Evolutionary conservation across 2,797 vertebrate genomes (phyloP), one percentile per base, ranked within the genome.

Genomic region (Pelodytes ibericus): DNA sequence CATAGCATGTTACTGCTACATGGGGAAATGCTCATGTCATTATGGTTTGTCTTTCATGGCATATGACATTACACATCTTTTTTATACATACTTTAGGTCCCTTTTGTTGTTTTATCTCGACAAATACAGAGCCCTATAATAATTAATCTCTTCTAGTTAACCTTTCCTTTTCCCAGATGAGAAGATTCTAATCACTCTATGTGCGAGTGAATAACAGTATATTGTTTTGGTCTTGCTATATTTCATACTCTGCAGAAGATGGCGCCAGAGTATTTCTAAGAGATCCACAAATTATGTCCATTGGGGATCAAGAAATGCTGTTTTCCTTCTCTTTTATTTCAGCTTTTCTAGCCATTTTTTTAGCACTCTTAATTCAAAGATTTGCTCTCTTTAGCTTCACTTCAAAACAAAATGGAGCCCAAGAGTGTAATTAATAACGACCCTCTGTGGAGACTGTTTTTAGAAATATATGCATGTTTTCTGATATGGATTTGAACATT

Each of bases 371-470:
- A 67, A 67, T 72, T 79, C 70, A 73, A 79, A 68, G 76, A 68
- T 68, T 79, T 79, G 57, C 63, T 63, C 70, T 68, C 31, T 79
- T 79, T 79, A 79, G 76, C 57, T 72, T 15, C 26, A 68, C 75
- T 78, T 78, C 69, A 78, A 78, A 72, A 77, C 53, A 78, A 73
- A 79, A 79, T 73, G 63, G 70, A 73, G 61, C 76, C 70, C 70
- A 73, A 68, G 70, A 68, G 76, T 68, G 44, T 73, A 72, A 72
- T 72, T 78, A 78, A 79, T 68, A 73, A 53, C n/a, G 58, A 79
- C 72, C 63, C 70, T 79, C 70, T 30, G 10, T 25, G 31, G 76
- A 79, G 39, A 66, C 41, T 47, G 5, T 60, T 67, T 78, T 72
- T 61, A 67, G 75, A 78, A 78, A 47, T 58, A 71, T 31, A 26